These are phyloP conservation scores for Enteromius viviparus DNA, from an alignment of 2,797 vertebrate genomes.

Conservation along the genomic window DNA sequence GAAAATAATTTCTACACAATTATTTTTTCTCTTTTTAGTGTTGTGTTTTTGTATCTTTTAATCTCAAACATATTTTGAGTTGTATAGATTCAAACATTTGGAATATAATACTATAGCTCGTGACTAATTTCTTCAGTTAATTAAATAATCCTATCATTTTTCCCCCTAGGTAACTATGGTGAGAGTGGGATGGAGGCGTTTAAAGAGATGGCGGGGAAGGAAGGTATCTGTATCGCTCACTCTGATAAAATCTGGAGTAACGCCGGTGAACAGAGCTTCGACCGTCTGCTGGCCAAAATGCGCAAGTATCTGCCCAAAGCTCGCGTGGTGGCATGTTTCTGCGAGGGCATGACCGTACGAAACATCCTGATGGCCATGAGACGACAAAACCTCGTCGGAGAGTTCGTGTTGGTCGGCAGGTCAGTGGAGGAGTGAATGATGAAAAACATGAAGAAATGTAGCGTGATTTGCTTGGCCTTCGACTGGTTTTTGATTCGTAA, in stretches of 20 bases:
- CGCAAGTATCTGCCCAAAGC: slow-evolving; percentile 92
- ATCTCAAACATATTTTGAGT: neutral
- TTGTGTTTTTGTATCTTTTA: neutral
- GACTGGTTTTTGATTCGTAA: neutral
- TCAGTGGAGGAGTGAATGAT: slow-evolving; percentile 72
- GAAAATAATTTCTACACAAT: neutral
- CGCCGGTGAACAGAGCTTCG: slow-evolving; percentile 93
- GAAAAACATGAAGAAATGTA: neutral
- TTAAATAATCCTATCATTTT: neutral
- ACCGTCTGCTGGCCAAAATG: slow-evolving; percentile 90
- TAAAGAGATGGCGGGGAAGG: slow-evolving; percentile 96
- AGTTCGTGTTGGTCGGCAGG: slow-evolving; percentile 96
- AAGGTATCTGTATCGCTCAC: slow-evolving; percentile 97
- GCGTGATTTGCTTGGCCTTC: neutral
- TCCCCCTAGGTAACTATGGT: slow-evolving; percentile 89
- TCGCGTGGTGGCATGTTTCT: slow-evolving; percentile 97
- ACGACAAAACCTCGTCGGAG: slow-evolving; percentile 87
- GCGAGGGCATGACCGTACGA: slow-evolving; percentile 96
- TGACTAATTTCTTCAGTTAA: neutral
- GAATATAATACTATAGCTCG: neutral
- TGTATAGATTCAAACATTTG: neutral
- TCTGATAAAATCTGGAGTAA: slow-evolving; percentile 99
- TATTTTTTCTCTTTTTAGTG: neutral
- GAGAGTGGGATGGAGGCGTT: slow-evolving; percentile 99
- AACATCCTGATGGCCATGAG: slow-evolving; percentile 98